These are phyloP conservation scores for Cantharis flavilabris DNA, from an alignment of 2,888 invertebrate genomes.

Conservation along the genomic window DNA sequence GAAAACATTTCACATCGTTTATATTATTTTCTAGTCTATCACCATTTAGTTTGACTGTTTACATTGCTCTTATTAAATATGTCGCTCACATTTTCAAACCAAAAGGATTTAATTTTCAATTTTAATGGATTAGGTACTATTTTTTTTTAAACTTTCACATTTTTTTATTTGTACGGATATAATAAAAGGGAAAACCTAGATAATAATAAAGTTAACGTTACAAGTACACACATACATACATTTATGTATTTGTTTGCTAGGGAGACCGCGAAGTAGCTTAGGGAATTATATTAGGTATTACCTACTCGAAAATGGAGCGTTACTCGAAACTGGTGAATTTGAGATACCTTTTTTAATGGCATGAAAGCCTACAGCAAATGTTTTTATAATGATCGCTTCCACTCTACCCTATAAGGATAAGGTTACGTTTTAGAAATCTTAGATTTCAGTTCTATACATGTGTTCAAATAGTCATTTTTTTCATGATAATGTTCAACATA, in stretches of 20 bases:
- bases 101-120: background rate
- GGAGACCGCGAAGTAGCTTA: slow-evolving; percentile 29
- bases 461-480: background rate
- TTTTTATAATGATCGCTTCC: slow-evolving; percentile 27
- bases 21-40: background rate
- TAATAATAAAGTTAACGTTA: background rate
- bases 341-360: slow-evolving; percentile 36
- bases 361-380: slow-evolving; percentile 29
- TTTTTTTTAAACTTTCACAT: background rate
- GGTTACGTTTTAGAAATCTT: background rate
- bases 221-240: background rate
- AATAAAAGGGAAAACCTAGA: background rate
- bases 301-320: slow-evolving; percentile 32
- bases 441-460: background rate
- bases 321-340: slow-evolving; percentile 37
- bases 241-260: slow-evolving; percentile 5
- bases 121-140: background rate
- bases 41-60: background rate
- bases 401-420: slow-evolving; percentile 12
- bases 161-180: too few species aligned
- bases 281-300: slow-evolving; percentile 31
- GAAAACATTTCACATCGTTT: slow-evolving; percentile 22
- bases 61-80: background rate
- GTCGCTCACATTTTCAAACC: background rate
- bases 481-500: background rate